Percentiles rank a stretch among this genome's conserved stretches.
phyloP scores from a whole-genome alignment of 2,888 invertebrate species.

The Micoletzkya japonica region DNA sequence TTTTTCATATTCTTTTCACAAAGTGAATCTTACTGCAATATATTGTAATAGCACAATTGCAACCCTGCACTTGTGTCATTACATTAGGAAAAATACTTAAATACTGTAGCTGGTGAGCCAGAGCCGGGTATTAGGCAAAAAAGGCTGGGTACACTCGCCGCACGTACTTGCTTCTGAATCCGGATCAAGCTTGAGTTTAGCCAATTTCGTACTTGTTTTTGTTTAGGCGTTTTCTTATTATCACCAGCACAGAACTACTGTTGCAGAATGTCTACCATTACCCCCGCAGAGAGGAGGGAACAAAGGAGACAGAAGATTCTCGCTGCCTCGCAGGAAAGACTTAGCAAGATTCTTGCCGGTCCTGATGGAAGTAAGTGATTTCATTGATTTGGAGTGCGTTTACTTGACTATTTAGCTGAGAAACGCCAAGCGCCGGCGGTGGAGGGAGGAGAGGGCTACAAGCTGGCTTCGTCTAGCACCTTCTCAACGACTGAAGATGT shows the following conservation, averaged over 20 bases:
- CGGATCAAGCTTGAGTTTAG: background rate
- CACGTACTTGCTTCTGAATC: too few species aligned
- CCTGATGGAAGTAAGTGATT: conserved; percentile 35
- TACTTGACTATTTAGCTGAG: conserved; percentile 28
- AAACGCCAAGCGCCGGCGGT: conserved; percentile 41
- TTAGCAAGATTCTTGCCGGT: conserved; percentile 38
- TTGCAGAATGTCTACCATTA: too few species aligned
- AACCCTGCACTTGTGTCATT: too few species aligned
- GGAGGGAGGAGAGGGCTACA: conserved; percentile 47
- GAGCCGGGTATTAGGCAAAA: too few species aligned
- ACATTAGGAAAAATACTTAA: too few species aligned
- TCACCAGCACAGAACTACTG: too few species aligned
- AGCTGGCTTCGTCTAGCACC: background rate
- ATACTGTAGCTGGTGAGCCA: too few species aligned
- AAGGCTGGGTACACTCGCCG: too few species aligned
- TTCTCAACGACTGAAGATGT: background rate
- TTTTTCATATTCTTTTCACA: too few species aligned
- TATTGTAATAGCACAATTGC: too few species aligned
- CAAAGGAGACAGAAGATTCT: conserved; percentile 40
- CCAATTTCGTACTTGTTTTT: background rate
- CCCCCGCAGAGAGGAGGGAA: conserved; percentile 39
- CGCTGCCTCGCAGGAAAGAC: conserved; percentile 36
- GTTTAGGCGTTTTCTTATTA: too few species aligned
- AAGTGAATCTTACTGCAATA: too few species aligned
- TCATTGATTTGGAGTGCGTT: background rate